These are phyloP conservation scores for Ormyrus rosae DNA, from an alignment of 2,888 invertebrate species.

Conservation along the genomic window DNA sequence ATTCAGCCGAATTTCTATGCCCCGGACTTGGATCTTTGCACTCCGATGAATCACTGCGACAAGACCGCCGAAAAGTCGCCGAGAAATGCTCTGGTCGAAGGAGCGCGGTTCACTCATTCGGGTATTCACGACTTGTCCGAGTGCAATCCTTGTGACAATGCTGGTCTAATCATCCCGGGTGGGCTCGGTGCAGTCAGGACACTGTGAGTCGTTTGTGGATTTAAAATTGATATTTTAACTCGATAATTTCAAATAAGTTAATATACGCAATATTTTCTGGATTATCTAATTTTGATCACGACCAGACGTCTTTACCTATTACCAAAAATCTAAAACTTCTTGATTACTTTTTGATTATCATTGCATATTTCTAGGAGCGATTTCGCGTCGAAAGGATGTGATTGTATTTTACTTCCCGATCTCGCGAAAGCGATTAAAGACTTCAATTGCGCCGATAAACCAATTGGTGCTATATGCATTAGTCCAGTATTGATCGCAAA, in stretches of 20 bases:
- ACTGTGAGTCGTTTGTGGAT: constrained; percentile 72
- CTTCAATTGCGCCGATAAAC: constrained; percentile 77
- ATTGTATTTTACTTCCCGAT: constrained; percentile 75
- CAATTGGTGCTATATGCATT: constrained; percentile 78
- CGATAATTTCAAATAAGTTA: not conserved
- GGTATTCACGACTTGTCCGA: constrained; percentile 72
- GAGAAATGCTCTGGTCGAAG: constrained; percentile 78
- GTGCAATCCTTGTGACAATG: constrained; percentile 73
- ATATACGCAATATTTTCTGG: not conserved
- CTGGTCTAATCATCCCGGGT: constrained; percentile 79
- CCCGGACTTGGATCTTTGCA: constrained; percentile 63
- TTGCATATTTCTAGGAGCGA: constrained; percentile 72
- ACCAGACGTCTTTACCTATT: not conserved
- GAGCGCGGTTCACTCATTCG: constrained; percentile 77
- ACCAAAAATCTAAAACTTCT: not conserved
- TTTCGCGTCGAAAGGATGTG: constrained; percentile 77
- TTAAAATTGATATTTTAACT: not conserved
- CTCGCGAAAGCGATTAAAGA: constrained; percentile 76
- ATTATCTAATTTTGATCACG: constrained; percentile 26
- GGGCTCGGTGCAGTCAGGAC: constrained; percentile 80
- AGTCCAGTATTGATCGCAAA: constrained; percentile 77
- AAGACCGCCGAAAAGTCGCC: constrained; percentile 59
- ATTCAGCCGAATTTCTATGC: constrained; percentile 65
- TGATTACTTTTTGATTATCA: not conserved
- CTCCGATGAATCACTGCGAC: constrained; percentile 63